Evolutionary conservation across 1,140 invertebrate genomes (phyloP), one percentile per base, ranked within the genome.

Genomic region (Meloidogyne chitwoodi): DNA sequence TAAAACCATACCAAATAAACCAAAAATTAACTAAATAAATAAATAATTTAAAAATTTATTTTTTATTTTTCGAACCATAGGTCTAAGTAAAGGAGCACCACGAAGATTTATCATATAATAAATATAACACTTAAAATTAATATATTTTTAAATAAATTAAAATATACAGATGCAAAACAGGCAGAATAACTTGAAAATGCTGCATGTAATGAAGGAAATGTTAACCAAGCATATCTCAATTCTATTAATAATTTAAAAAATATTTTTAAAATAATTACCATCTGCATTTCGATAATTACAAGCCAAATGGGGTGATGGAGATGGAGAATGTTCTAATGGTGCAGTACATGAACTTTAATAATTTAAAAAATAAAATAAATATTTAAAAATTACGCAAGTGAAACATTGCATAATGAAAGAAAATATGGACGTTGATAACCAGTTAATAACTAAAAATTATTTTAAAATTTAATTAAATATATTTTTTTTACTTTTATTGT

Each of bases 101-200:
- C 85, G 83, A 16, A 87, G 72, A 71, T 85, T 86, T 34, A 86
- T 83, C 85, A 86, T 86, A 83, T 87, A 86, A 72, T 87, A 87
- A 68, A 86, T 87, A 79, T 86, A 86, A 62, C 77, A 83, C 85
- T 85, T 11, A 61, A 75, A n/a, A 12, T 27, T 26, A 29, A 12
- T 12, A 48, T 73, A 29, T 56, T 29, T 77, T 77, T 61, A 63
- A 41, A 27, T 24, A 48, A 34, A 77, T 75, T 83, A n/a, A n/a
- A n/a, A n/a, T n/a, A n/a, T 68, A 85, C 84, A 16, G 81, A 87
- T 56, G 85, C 86, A 75, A 86, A 86, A 62, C 84, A 81, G 27
- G 80, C 80, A 10, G 85, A 83, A 76, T 85, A 86, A 38, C 70
- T 77, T 6, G 86, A 87, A 65, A 86, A 87, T 10, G 85, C 85